Base-by-base conservation (phyloP, 2,797 vertebrate genomes). In the Heteromormyrus szaboi region DNA sequence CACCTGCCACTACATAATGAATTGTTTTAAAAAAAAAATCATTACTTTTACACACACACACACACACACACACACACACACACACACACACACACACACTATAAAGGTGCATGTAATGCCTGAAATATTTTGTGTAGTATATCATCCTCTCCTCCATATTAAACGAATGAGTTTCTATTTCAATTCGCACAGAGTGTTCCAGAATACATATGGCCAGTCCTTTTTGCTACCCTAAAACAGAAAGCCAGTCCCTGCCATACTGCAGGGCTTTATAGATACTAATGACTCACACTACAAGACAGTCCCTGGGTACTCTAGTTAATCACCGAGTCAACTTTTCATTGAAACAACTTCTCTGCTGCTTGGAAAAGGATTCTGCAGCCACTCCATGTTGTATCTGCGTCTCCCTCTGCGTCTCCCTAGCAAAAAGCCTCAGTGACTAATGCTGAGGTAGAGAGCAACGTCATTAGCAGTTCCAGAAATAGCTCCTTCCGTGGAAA, bases 391-490 rank as follows among this genome's bases (percentile, higher is more conserved):
- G 14, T 51, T 9, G 46, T 50, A 84, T 84, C 46, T 33, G 12
- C 65, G 12, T 68, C 3, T 33, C 65, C 65, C 65, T 14, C 81
- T 84, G 46, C 41, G 46, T 84, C 89, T 41, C 76, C 37, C 53
- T 62, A 59, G n/a, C 33, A 88, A 19, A 59, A 50, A 56, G 86
- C 37, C 41, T 48, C 53, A 83, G 54, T 89, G 53, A 88, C 86
- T 91, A 62, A 88, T 90, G 17, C 59, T 85, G 81, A 85, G 88
- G 89, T 87, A 89, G 87, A 25, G 68, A 37, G 88, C 46, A 89
- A 90, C 93, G 93, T 94, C 93, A 94, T 2, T 51, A 76, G 88
- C 41, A 4, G 41, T 1, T 44, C 90, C 93, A 94, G 92, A 93
- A 93, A 94, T 94, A 95, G 91, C 62, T 89, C 87, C 33, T 54